A percentile compares a stretch with the other conserved stretches of the same genome.
Conservation (phyloP, 1,140 invertebrate species). For the Drosophila pandora region DNA sequence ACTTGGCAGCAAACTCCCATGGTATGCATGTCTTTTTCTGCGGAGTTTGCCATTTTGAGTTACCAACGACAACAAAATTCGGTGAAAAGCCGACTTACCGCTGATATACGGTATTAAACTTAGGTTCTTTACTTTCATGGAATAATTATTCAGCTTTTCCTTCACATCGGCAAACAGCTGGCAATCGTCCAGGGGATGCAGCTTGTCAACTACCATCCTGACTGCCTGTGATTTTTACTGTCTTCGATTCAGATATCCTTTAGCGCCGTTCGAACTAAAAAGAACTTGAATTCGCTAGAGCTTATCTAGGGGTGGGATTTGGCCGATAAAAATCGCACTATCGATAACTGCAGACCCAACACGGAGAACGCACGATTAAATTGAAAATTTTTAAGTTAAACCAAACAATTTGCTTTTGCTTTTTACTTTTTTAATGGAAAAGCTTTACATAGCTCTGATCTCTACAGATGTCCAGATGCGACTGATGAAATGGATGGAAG, state of each 20-base stretch:
- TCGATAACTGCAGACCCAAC: background rate
- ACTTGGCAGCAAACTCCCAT: slow-evolving; percentile 20
- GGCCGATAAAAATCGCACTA: background rate
- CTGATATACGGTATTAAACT: slow-evolving; percentile 29
- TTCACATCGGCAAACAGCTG: slow-evolving; percentile 40
- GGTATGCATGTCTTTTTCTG: slow-evolving; percentile 4
- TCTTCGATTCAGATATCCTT: background rate
- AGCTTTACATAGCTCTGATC: too few species aligned
- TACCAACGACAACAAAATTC: background rate
- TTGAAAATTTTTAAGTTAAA: background rate
- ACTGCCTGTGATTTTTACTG: background rate
- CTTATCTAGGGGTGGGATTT: background rate
- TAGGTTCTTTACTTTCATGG: slow-evolving; percentile 5
- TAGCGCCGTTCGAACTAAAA: slow-evolving; percentile 1
- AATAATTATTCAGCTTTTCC: slow-evolving; percentile 4
- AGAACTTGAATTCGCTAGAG: background rate
- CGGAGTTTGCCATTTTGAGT: background rate
- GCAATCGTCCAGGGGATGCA: slow-evolving; percentile 39
- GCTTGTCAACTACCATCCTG: slow-evolving; percentile 8
- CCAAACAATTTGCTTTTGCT: background rate
- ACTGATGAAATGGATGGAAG: background rate
- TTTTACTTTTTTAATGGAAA: too few species aligned
- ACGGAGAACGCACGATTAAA: background rate
- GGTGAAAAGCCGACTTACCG: slow-evolving; percentile 11
- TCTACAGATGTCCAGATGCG: background rate